Percentiles rank a stretch among this genome's conserved stretches.
Evolutionary conservation across 1,140 invertebrate genomes (phyloP).

Genomic region (Solenopsis fugax): DNA sequence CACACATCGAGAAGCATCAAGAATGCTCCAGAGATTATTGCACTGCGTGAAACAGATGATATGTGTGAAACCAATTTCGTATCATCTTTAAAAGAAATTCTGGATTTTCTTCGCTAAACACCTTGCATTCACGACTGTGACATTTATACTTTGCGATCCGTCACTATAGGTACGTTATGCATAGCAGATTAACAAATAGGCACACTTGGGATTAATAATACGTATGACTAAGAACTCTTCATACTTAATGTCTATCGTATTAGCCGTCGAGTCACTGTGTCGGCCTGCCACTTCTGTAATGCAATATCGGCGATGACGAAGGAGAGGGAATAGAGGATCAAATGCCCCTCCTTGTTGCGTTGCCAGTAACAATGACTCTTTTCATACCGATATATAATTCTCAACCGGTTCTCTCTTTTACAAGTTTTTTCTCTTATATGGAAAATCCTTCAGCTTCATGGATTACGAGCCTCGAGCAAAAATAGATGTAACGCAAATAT

Average conservation of each 20-base stretch:
- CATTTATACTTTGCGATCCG: not conserved
- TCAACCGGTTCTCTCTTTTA: slow-evolving; percentile 45
- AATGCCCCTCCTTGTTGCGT: slow-evolving; percentile 40
- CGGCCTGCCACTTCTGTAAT: not conserved
- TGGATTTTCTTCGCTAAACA: not conserved
- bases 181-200: not conserved
- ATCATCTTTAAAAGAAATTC: not conserved
- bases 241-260: slow-evolving; percentile 5
- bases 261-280: slow-evolving; percentile 13
- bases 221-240: slow-evolving; percentile 24
- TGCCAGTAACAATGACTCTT: slow-evolving; percentile 36
- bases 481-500: not conserved
- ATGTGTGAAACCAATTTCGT: not conserved
- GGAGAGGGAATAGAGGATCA: slow-evolving; percentile 61
- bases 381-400: not conserved
- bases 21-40: too few relatives aligned
- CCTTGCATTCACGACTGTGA: not conserved
- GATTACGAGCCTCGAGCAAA: not conserved
- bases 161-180: not conserved
- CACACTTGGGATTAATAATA: slow-evolving; percentile 35
- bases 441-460: slow-evolving; percentile 1
- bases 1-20: not conserved
- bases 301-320: not conserved
- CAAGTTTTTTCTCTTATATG: not conserved
- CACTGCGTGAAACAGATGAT: not conserved